These are phyloP conservation scores for Vannuccia rotundouncinata DNA, from an alignment of 2,888 invertebrate genomes.

Conservation along the genomic window DNA sequence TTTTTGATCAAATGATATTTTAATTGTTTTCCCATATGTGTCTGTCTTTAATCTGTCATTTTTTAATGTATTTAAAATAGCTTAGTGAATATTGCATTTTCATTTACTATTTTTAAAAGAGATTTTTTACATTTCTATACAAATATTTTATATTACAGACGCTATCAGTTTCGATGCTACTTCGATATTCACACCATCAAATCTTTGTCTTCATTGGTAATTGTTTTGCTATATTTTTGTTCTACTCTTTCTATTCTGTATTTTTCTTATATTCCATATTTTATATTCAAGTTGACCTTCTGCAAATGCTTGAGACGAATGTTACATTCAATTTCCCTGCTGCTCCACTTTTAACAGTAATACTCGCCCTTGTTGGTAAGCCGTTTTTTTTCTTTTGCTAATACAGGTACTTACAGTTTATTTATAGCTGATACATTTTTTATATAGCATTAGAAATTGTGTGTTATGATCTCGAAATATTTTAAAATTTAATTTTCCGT, in stretches of 20 bases:
- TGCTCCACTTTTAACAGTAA: constrained; percentile 89
- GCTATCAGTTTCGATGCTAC: constrained; percentile 89
- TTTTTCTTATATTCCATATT: constrained; percentile 18
- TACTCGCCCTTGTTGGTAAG: constrained; percentile 94
- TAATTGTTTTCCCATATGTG: too few relatives aligned
- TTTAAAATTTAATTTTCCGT: too few relatives aligned
- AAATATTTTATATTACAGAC: constrained; percentile 69
- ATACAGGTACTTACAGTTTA: constrained; percentile 12
- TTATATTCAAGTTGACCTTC: constrained; percentile 81
- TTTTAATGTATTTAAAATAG: too few relatives aligned
- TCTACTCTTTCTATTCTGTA: background rate
- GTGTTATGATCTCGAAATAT: too few relatives aligned
- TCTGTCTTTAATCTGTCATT: too few relatives aligned
- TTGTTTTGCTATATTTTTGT: constrained; percentile 54
- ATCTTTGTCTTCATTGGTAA: constrained; percentile 97
- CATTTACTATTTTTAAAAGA: too few relatives aligned
- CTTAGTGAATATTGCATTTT: too few relatives aligned
- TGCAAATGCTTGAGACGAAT: constrained; percentile 96
- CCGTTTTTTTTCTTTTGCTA: constrained; percentile 45
- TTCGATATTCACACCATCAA: constrained; percentile 97
- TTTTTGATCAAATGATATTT: too few relatives aligned
- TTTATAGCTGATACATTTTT: too few relatives aligned
- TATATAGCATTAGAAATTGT: too few relatives aligned
- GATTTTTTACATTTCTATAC: constrained; percentile 28
- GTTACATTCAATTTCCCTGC: constrained; percentile 86